Evolutionary conservation across 2,888 invertebrate genomes (phyloP).

Genomic region (Clanis bilineata): DNA sequence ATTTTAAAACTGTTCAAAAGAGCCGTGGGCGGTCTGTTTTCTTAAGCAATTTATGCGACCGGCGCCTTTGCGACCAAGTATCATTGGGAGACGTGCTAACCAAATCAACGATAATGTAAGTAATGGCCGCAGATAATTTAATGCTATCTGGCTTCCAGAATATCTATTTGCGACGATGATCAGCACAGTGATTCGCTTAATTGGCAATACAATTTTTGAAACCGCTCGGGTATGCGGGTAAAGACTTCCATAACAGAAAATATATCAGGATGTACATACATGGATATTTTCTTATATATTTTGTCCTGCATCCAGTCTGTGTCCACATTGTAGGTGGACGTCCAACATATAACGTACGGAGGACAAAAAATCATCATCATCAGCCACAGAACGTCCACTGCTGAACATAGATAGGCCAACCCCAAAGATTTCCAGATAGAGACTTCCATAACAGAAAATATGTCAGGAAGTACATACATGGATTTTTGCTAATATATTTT

Average conservation of each 20-base stretch:
- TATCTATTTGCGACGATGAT: slow-evolving; percentile 66
- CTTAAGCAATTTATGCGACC: slow-evolving; percentile 70
- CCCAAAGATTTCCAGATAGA: no score
- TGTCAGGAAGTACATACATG: no score
- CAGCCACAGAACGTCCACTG: no score
- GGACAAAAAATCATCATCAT: no score
- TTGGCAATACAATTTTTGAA: slow-evolving; percentile 39
- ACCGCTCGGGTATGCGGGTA: neutral
- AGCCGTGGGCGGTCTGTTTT: slow-evolving; percentile 65
- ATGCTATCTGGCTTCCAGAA: slow-evolving; percentile 45
- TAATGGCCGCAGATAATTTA: slow-evolving; percentile 62
- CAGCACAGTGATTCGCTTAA: slow-evolving; percentile 56
- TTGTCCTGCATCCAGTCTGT: no score
- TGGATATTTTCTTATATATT: no score
- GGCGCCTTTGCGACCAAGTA: slow-evolving; percentile 59
- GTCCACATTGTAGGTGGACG: no score
- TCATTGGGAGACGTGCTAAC: slow-evolving; percentile 52
- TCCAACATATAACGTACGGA: no score
- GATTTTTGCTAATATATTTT: no score
- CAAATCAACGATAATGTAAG: slow-evolving; percentile 66
- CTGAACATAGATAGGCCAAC: no score
- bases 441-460: no score
- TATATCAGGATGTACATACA: no score
- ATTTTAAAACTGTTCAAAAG: slow-evolving; percentile 13
- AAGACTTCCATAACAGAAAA: neutral